phyloP scores from a whole-genome alignment of 2,797 vertebrate genomes.

The Gymnocypris eckloni region DNA sequence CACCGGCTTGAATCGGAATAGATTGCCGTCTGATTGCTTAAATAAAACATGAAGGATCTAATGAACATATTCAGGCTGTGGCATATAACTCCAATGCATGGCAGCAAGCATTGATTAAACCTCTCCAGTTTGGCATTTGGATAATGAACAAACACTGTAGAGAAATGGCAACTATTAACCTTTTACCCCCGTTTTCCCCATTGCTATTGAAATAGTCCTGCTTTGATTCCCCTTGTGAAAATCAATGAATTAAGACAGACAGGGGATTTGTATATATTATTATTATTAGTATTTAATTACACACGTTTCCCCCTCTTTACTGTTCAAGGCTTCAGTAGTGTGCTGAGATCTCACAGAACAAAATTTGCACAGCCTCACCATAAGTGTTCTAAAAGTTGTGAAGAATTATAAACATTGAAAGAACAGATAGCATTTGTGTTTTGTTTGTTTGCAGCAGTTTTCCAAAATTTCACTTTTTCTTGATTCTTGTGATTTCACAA shows the following conservation, averaged over 20 bases:
- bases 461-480: conserved; percentile 29
- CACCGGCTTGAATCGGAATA: conserved; percentile 67
- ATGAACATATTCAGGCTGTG: conserved; percentile 77
- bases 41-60: conserved; percentile 84
- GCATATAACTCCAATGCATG: conserved; percentile 68
- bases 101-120: conserved; percentile 79
- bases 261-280: conserved; percentile 8
- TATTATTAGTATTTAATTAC: conserved; percentile 30
- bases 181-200: conserved; percentile 66
- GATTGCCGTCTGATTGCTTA: conserved; percentile 77
- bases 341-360: no score
- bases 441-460: conserved; percentile 41
- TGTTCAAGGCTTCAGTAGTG: not conserved
- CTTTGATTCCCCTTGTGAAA: conserved; percentile 69
- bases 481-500: conserved; percentile 43
- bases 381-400: no score
- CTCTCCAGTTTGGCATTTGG: conserved; percentile 83
- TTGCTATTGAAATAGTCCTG: conserved; percentile 55
- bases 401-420: conserved; percentile 35
- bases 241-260: conserved; percentile 57
- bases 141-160: conserved; percentile 81
- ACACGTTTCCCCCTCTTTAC: conserved; percentile 24
- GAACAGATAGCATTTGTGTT: conserved; percentile 13
- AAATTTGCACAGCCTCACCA: no score
- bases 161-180: conserved; percentile 81